phyloP scores from a whole-genome alignment of 2,888 invertebrate species.

The Lasioglossum morio region DNA sequence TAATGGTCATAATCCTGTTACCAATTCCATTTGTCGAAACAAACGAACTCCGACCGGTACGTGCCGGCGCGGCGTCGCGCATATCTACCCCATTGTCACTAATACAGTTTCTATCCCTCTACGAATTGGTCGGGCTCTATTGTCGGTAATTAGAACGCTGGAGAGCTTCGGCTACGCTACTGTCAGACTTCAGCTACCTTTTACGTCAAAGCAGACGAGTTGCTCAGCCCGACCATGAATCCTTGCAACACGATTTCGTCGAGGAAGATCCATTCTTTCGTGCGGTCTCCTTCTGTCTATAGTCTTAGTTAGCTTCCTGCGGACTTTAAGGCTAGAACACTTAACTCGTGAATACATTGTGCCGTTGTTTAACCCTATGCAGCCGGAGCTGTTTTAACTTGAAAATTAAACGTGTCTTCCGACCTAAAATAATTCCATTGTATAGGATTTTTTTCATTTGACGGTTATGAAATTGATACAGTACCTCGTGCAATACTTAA shows the following conservation, averaged over 20 bases:
- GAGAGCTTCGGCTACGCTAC: constrained; percentile 14
- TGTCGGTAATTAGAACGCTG: constrained; percentile 59
- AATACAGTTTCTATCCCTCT: constrained; percentile 64
- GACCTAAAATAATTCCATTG: too few species aligned
- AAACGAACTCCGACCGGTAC: constrained; percentile 73
- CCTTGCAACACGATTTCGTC: neutral
- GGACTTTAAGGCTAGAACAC: too few species aligned
- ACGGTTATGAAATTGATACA: too few species aligned
- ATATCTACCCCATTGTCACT: constrained; percentile 70
- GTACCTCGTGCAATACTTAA: too few species aligned
- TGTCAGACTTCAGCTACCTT: constrained; percentile 51
- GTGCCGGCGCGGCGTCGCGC: constrained; percentile 60
- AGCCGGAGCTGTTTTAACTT: too few species aligned
- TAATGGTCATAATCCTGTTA: constrained; percentile 76
- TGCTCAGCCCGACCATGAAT: neutral
- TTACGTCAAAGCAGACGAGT: constrained; percentile 29
- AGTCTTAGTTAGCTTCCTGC: too few species aligned
- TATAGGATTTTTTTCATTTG: too few species aligned
- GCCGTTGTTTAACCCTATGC: too few species aligned
- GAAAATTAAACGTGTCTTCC: too few species aligned
- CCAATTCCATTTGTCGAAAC: constrained; percentile 75
- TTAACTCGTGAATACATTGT: too few species aligned
- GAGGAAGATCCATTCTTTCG: neutral
- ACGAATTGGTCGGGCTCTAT: constrained; percentile 48
- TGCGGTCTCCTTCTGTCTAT: too few species aligned